Evolutionary conservation across 2,113 vertebrate genomes (phyloP).

Genomic region (Gymnarchus niloticus): DNA sequence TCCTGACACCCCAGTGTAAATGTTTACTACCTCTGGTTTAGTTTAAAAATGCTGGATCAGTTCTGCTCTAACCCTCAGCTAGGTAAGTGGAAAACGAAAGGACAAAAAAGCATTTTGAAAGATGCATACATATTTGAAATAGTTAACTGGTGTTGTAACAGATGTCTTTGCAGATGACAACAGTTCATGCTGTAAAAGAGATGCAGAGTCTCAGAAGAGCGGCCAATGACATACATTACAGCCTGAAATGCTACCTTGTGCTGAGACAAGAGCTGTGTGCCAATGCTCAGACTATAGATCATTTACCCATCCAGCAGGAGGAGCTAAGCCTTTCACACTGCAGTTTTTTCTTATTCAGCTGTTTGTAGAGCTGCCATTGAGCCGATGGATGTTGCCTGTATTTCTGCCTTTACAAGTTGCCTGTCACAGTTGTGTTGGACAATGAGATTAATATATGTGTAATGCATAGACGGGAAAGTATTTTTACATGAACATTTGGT

Average conservation of each 20-base stretch:
- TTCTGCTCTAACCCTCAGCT: background rate
- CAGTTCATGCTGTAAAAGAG: background rate
- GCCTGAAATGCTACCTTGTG: background rate
- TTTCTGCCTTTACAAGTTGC: background rate
- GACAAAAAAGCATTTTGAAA: background rate
- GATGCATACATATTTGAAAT: background rate
- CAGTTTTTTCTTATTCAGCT: background rate
- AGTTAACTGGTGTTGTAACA: background rate
- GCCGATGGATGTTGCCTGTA: background rate
- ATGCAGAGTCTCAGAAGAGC: background rate
- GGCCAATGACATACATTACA: background rate
- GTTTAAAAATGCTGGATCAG: background rate
- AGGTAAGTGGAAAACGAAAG: too few relatives aligned
- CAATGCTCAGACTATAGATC: background rate
- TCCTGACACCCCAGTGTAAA: background rate
- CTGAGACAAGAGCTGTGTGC: background rate
- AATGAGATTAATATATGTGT: background rate
- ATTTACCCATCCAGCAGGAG: background rate
- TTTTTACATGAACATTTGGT: background rate
- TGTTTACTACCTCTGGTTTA: slow-evolving; percentile 4
- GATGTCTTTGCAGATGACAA: background rate
- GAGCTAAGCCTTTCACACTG: background rate
- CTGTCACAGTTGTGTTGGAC: too few relatives aligned
- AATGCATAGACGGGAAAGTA: background rate
- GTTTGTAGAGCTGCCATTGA: background rate